These are phyloP conservation scores for Agelaius tricolor DNA, from an alignment of 2,113 vertebrate genomes.

Conservation along the genomic window DNA sequence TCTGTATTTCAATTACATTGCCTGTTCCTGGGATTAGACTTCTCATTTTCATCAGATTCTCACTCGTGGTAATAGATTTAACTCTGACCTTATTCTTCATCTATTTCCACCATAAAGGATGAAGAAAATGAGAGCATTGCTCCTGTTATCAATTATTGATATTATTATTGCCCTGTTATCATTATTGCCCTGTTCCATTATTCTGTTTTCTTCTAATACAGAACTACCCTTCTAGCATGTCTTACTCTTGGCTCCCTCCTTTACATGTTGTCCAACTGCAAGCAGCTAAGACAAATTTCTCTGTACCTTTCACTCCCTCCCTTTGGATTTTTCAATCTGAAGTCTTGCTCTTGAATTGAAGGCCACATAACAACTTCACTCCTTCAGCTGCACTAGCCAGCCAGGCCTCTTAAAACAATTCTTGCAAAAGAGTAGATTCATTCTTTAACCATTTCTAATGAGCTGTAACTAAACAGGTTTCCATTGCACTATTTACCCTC, in stretches of 20 bases:
- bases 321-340: background rate
- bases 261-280: background rate
- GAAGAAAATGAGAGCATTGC: background rate
- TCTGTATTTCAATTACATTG: background rate
- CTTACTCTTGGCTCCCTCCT: background rate
- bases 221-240: background rate
- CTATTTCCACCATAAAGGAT: background rate
- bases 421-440: background rate
- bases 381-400: background rate
- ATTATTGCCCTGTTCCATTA: background rate
- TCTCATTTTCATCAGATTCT: background rate
- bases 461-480: background rate
- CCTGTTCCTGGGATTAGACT: background rate
- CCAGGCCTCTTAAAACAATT: background rate
- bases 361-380: background rate
- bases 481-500: background rate
- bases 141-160: background rate
- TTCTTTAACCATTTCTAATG: background rate
- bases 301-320: background rate
- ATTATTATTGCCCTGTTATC: background rate
- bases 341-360: background rate
- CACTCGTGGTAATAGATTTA: background rate
- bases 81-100: background rate
- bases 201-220: background rate
- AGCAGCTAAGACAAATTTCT: background rate